phyloP scores from a whole-genome alignment of 2,113 vertebrate genomes.

The Scytalopus superciliaris region DNA sequence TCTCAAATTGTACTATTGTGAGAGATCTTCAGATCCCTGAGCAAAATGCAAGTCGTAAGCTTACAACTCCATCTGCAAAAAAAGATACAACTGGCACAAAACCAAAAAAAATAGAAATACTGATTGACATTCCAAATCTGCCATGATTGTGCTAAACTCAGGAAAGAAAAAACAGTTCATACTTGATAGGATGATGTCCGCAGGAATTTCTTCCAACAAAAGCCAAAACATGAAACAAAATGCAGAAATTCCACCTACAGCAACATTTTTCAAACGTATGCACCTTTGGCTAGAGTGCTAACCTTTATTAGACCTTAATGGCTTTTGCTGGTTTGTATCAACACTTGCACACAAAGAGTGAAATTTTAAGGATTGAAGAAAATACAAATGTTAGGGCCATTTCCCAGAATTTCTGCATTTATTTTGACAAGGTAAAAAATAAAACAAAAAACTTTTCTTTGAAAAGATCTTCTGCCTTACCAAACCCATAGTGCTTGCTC shows the following conservation, averaged over 20 bases:
- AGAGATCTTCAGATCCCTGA: background rate
- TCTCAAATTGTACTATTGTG: background rate
- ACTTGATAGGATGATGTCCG: background rate
- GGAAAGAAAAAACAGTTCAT: conserved; percentile 1
- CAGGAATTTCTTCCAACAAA: background rate
- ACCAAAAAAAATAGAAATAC: background rate
- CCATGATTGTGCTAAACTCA: background rate
- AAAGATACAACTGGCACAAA: background rate
- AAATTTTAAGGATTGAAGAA: background rate
- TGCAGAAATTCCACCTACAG: background rate
- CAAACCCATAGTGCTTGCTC: background rate
- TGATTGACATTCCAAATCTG: background rate
- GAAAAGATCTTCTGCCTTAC: background rate
- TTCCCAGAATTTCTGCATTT: background rate
- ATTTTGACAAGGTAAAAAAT: background rate
- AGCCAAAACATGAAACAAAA: background rate
- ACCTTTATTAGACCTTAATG: background rate
- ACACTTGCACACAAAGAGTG: background rate
- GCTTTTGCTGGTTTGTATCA: background rate
- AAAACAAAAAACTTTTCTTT: background rate
- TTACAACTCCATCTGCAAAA: background rate
- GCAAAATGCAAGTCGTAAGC: background rate
- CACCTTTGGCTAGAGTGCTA: background rate
- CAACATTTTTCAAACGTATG: background rate
- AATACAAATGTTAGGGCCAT: background rate